Base-by-base conservation (phyloP, 1,140 invertebrate genomes). In the Drosophila malerkotliana region DNA sequence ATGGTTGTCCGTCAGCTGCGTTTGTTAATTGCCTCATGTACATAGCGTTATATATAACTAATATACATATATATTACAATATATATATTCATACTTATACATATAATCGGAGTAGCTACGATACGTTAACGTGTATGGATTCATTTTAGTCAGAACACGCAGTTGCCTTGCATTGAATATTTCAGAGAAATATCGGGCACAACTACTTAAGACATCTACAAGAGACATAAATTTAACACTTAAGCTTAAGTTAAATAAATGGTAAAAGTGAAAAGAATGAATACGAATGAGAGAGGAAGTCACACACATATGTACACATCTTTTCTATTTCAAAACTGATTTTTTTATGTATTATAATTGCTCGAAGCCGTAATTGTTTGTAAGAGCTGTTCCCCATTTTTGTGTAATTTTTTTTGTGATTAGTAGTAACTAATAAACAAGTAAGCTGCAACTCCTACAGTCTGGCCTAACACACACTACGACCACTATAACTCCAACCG, bases 121-220 rank as follows among this genome's bases (percentile, higher is more conserved):
- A 48, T 71, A 63, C 32, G 52, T 24, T 32, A 41, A 62, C 41
- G 56, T 47, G 55, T 58, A 58, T 58, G 56, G 39, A 76, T 77
- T 81, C 72, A 71, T 69, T 72, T 64, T 78, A 64, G 81, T 87
- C 68, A 69, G 75, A 83, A 72, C 84, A 85, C 74, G 75, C 66
- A 67, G 76, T 83, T 88, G 84, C 83, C 83, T 88, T 88, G 79
- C 75, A 79, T 77, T 88, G 69, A 76, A 79, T 88, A 79, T 87
- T 88, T 88, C 78, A 41, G 52, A 67, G 62, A 81, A 84, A 84
- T 84, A 71, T 84, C 77, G 77, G 77, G 67, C 54, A 74, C 68
- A 75, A 76, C 60, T 72, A 76, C 67, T 67, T 79, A 73, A 82
- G 58, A 78, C 61, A 69, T 69, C 64, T 48, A 69, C 24, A 69